phyloP scores from a whole-genome alignment of 2,888 invertebrate species.

The Parelbella ahira region DNA sequence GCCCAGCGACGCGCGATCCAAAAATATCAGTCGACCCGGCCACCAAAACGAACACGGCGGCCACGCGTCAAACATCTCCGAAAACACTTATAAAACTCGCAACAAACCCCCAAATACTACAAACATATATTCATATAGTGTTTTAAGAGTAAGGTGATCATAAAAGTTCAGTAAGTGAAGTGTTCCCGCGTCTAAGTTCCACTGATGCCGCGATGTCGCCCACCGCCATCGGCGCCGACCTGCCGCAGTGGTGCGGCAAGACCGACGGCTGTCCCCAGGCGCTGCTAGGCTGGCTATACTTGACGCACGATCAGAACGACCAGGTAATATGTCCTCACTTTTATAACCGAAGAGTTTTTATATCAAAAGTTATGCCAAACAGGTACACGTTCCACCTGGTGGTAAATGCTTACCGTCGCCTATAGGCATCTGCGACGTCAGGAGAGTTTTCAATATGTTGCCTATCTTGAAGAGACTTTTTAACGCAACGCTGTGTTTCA shows the following conservation, averaged over 20 bases:
- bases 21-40: constrained; percentile 57
- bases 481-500: too few species aligned
- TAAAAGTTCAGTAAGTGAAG: constrained; percentile 9
- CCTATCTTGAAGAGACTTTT: too few species aligned
- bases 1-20: constrained; percentile 49
- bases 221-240: constrained; percentile 63
- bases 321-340: too few species aligned
- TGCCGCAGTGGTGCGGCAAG: constrained; percentile 71
- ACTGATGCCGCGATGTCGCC: constrained; percentile 67
- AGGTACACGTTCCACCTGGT: too few species aligned
- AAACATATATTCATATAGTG: too few species aligned
- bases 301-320: constrained; percentile 68
- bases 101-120: too few species aligned
- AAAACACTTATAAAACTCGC: neutral
- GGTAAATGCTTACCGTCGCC: too few species aligned
- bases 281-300: constrained; percentile 68
- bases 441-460: too few species aligned
- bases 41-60: constrained; percentile 49
- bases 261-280: constrained; percentile 62
- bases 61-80: constrained; percentile 29
- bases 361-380: too few species aligned
- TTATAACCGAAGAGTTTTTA: too few species aligned
- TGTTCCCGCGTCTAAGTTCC: constrained; percentile 29
- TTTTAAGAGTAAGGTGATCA: too few species aligned
- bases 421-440: too few species aligned